Evolutionary conservation across 1,140 invertebrate species (phyloP), one percentile per base, ranked within the genome.

Genomic region (Asbolus verrucosus): DNA sequence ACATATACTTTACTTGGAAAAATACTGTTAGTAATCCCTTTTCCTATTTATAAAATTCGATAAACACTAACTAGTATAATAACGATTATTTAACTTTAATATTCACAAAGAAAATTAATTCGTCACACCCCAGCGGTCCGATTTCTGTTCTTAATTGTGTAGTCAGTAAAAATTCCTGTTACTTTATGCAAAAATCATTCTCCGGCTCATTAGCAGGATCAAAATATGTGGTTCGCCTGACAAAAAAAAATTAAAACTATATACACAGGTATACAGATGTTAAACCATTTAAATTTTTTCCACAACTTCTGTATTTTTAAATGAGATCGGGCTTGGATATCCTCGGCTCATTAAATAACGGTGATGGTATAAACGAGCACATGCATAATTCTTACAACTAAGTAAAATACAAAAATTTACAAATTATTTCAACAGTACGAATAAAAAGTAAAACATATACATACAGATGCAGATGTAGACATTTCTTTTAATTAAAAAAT

Each of bases 91-190:
- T 27, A 27, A 8, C 18, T 50, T 36, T 50, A 50, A 50, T 50
- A 50, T 50, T 50, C 43, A 50, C 43, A 50, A 50, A 50, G 43
- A 50, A 50, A 50, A 50, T 50, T 50, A 18, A 50, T 50, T 50
- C 43, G 43, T 50, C 43, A 50, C 43, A 50, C 43, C 43, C 43
- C 43, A 50, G 43, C 43, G 43, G 43, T 50, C 43, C 15, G 43
- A 50, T 50, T 50, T 50, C 43, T 50, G 43, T 50, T 50, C 43
- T 50, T 50, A 50, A 50, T 50, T 50, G 21, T 50, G 43, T 8
- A 50, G 19, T 13, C 16, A 50, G 43, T 50, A 50, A 18, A 50
- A 50, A 50, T 50, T 50, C 43, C 43, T 50, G 43, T 50, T 50
- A 50, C 43, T 50, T 50, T 50, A 50, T 50, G 43, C 43, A 19